These are phyloP conservation scores for Papilio protenor DNA, from an alignment of 2,888 invertebrate species.

Conservation along the genomic window DNA sequence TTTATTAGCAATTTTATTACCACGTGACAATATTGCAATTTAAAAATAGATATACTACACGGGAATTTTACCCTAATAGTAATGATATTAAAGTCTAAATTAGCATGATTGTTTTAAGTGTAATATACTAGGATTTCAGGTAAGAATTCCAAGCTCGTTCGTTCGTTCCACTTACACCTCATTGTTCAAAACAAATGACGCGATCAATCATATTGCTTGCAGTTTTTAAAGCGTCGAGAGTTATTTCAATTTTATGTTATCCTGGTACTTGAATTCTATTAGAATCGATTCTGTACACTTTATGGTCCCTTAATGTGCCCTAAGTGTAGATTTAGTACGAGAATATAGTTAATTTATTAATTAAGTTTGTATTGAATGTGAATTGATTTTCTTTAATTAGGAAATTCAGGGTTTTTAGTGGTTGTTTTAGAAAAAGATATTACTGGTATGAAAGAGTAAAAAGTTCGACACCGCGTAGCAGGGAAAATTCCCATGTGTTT, in stretches of 20 bases:
- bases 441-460: no score
- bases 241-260: slow-evolving; percentile 7
- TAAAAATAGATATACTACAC: neutral
- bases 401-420: no score
- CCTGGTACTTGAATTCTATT: slow-evolving; percentile 23
- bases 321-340: no score
- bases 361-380: no score
- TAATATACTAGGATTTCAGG: slow-evolving; percentile 5
- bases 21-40: slow-evolving; percentile 30
- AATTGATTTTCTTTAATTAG: no score
- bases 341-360: no score
- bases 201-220: slow-evolving; percentile 32
- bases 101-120: neutral
- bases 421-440: no score
- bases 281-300: neutral
- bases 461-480: no score
- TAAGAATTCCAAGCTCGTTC: slow-evolving; percentile 17
- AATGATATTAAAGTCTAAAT: slow-evolving; percentile 1
- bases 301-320: neutral
- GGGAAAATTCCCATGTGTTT: no score
- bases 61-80: neutral
- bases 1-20: neutral
- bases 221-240: neutral
- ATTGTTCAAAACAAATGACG: slow-evolving; percentile 36
- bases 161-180: slow-evolving; percentile 30